Percentiles rank a stretch among this genome's conserved stretches.
Conservation (phyloP, 2,888 invertebrate genomes). For the Zeuzera pyrina region DNA sequence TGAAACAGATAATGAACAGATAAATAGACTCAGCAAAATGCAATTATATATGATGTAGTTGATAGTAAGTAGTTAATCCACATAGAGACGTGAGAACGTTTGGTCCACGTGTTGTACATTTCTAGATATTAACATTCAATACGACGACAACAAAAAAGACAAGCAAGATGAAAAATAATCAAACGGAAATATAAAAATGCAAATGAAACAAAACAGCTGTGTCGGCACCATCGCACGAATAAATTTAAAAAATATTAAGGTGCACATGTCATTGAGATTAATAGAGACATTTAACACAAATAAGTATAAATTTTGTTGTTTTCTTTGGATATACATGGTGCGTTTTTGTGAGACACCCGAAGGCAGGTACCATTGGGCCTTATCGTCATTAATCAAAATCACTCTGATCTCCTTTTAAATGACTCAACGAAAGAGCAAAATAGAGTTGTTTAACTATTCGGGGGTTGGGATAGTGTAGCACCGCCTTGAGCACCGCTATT, state of each 20-base stretch:
- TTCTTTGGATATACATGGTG: conserved; percentile 45
- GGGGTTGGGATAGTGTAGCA: conserved; percentile 29
- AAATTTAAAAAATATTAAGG: conserved; percentile 22
- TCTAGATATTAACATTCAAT: conserved; percentile 8
- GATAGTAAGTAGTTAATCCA: too few species aligned
- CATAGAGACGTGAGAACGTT: too few species aligned
- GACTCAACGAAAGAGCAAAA: conserved; percentile 33
- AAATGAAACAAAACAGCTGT: conserved; percentile 46
- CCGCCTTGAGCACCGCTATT: conserved; percentile 43
- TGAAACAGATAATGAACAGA: too few species aligned
- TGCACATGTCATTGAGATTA: conserved; percentile 48
- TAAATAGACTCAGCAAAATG: too few species aligned
- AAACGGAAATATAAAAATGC: conserved; percentile 43
- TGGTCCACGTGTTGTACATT: too few species aligned
- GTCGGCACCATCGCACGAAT: conserved; percentile 26
- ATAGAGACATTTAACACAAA: conserved; percentile 61
- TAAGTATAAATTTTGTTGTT: conserved; percentile 32
- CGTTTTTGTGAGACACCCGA: conserved; percentile 53
- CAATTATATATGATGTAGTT: too few species aligned
- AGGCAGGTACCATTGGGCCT: conserved; percentile 51
- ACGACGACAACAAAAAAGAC: conserved; percentile 10
- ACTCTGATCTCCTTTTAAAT: conserved; percentile 41
- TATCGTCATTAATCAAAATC: conserved; percentile 58
- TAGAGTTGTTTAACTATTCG: conserved; percentile 24
- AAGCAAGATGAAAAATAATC: conserved; percentile 19